phyloP scores from a whole-genome alignment of 2,888 invertebrate genomes.

The Baccha elongata region DNA sequence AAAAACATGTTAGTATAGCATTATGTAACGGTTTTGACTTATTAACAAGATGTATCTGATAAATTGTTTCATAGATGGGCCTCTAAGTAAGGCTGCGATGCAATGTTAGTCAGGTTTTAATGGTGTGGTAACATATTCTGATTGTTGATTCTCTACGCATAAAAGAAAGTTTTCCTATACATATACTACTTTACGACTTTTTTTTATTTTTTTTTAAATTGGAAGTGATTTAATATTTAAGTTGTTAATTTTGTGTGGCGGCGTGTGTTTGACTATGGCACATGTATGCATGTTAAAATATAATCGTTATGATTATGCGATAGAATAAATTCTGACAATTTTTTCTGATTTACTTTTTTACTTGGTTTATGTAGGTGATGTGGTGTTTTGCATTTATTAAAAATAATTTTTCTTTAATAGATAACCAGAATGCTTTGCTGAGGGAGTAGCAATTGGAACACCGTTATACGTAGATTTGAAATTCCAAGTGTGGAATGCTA shows the following conservation, averaged over 20 bases:
- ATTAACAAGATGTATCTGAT: conserved; percentile 66
- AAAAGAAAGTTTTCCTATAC: conserved; percentile 67
- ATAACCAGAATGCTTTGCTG: neutral
- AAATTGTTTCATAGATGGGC: conserved; percentile 47
- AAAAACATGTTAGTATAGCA: conserved; percentile 37
- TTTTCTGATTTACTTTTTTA: conserved; percentile 45
- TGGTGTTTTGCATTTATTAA: conserved; percentile 57
- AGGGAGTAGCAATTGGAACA: conserved; percentile 43
- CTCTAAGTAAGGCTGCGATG: neutral
- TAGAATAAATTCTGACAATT: conserved; percentile 42
- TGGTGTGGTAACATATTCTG: conserved; percentile 61
- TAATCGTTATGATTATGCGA: conserved; percentile 37
- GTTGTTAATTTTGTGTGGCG: neutral
- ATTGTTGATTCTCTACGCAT: conserved; percentile 60
- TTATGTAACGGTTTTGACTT: conserved; percentile 70
- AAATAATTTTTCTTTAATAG: too few species aligned
- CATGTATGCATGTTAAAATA: conserved; percentile 5
- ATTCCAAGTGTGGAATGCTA: conserved; percentile 41
- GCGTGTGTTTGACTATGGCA: neutral
- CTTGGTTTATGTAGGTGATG: neutral
- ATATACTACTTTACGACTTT: conserved; percentile 43
- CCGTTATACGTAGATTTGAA: conserved; percentile 57
- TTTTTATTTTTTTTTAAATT: conserved; percentile 12
- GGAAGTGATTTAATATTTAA: conserved; percentile 60
- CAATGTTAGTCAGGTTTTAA: too few species aligned